Percentiles rank a stretch among this genome's conserved stretches.
phyloP scores from a whole-genome alignment of 2,113 vertebrate genomes.

The Tupaia chinensis region DNA sequence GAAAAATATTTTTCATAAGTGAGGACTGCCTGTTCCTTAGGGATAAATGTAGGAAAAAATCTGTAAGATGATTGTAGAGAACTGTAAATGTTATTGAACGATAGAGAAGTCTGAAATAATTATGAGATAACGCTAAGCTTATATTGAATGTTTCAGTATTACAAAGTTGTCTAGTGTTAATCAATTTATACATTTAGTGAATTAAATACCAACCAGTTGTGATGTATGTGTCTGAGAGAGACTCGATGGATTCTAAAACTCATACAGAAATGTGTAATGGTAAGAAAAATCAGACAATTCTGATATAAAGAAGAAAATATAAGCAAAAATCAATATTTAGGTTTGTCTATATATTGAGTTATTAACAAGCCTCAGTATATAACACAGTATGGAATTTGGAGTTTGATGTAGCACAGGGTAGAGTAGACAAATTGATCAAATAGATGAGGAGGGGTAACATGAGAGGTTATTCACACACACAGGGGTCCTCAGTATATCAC shows the following conservation, averaged over 20 bases:
- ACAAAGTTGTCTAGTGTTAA: neutral
- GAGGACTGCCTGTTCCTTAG: neutral
- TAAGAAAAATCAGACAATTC: neutral
- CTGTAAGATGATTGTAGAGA: neutral
- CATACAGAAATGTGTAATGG: neutral
- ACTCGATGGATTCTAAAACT: constrained; percentile 19
- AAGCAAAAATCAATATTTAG: neutral
- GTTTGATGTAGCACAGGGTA: neutral
- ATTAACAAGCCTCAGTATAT: neutral
- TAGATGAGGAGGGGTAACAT: neutral
- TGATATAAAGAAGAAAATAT: constrained; percentile 12
- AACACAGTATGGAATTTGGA: neutral
- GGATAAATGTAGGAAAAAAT: constrained; percentile 32
- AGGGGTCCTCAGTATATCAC: neutral
- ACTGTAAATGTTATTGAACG: neutral
- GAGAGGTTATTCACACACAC: neutral
- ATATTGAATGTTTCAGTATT: neutral
- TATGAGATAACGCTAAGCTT: neutral
- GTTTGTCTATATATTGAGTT: neutral
- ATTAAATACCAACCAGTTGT: neutral
- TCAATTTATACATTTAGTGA: neutral
- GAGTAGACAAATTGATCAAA: neutral
- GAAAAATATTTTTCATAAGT: neutral
- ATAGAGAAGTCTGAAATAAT: constrained; percentile 1
- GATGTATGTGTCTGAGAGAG: neutral